Evolutionary conservation across 2,888 invertebrate species (phyloP).

Genomic region (Abscondita cerata): DNA sequence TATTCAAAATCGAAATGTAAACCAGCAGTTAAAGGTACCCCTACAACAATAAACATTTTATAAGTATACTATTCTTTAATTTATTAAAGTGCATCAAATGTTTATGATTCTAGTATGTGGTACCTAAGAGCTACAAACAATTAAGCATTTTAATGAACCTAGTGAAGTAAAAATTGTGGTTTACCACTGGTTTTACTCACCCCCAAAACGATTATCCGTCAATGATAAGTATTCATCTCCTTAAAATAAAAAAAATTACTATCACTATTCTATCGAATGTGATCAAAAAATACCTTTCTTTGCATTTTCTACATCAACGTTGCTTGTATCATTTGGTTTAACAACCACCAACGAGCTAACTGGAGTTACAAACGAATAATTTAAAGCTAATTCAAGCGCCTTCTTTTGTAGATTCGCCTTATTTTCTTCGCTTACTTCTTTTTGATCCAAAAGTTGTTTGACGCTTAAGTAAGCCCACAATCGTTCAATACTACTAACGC

Average conservation of each 20-base stretch:
- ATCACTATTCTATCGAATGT: neutral
- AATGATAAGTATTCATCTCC: neutral
- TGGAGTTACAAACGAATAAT: conserved; percentile 73
- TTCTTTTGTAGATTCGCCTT: conserved; percentile 57
- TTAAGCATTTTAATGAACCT: too few relatives aligned
- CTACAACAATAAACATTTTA: too few relatives aligned
- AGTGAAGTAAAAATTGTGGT: too few relatives aligned
- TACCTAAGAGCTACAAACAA: too few relatives aligned
- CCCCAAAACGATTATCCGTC: too few relatives aligned
- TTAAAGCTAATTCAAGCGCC: conserved; percentile 64
- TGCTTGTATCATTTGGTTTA: conserved; percentile 64
- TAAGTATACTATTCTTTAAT: too few relatives aligned
- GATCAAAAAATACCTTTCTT: conserved; percentile 5
- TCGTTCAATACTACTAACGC: conserved; percentile 56
- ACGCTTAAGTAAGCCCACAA: conserved; percentile 74
- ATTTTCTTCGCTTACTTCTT: conserved; percentile 46
- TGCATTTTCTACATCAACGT: conserved; percentile 60
- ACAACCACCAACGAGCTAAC: conserved; percentile 72
- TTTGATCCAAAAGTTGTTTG: conserved; percentile 66
- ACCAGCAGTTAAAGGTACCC: too few relatives aligned
- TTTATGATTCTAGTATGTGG: too few relatives aligned
- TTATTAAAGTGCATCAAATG: too few relatives aligned
- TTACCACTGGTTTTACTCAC: too few relatives aligned
- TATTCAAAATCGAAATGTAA: too few relatives aligned
- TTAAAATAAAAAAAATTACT: neutral